These are phyloP conservation scores for Porites lutea DNA, from an alignment of 64 coral and sea anemone genomes.

Conservation along the genomic window DNA sequence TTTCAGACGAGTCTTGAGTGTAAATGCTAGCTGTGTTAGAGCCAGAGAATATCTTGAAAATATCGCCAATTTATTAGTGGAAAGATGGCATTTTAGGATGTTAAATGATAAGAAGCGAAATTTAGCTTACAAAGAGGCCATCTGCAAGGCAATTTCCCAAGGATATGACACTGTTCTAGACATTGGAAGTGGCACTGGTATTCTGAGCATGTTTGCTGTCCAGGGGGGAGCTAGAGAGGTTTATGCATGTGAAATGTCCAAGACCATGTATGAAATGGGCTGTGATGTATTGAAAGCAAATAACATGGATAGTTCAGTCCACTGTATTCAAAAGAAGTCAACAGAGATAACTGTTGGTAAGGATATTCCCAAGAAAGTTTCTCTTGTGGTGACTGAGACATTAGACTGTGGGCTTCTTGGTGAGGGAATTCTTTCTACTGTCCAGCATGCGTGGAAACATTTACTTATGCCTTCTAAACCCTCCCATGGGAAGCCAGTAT, in stretches of 20 bases:
- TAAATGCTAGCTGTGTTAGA: slow-evolving; percentile 62
- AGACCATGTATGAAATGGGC: slow-evolving; percentile 97
- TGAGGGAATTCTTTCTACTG: slow-evolving; percentile 89
- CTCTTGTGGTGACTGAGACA: slow-evolving; percentile 88
- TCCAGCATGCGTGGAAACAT: slow-evolving; percentile 81
- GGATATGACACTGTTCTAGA: slow-evolving; percentile 83
- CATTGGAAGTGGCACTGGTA: slow-evolving; percentile 97
- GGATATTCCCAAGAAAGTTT: slow-evolving; percentile 64
- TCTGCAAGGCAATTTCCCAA: slow-evolving; percentile 65
- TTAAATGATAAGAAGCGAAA: slow-evolving; percentile 91
- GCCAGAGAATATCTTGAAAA: slow-evolving; percentile 90
- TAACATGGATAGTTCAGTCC: slow-evolving; percentile 77
- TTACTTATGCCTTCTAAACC: slow-evolving; percentile 7
- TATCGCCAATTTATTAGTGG: slow-evolving; percentile 87
- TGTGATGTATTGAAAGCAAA: slow-evolving; percentile 86
- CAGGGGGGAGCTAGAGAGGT: slow-evolving; percentile 88
- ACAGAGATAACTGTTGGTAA: slow-evolving; percentile 73
- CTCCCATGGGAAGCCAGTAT: background rate
- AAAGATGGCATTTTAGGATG: slow-evolving; percentile 99
- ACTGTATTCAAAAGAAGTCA: slow-evolving; percentile 95
- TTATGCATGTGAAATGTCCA: slow-evolving; percentile 98
- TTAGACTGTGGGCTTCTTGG: slow-evolving; percentile 96
- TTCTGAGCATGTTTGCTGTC: slow-evolving; percentile 97
- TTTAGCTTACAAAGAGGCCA: slow-evolving; percentile 82
- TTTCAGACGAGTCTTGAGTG: slow-evolving; percentile 77